Evolutionary conservation across 1,140 invertebrate species (phyloP), one percentile per base, ranked within the genome.

Genomic region (Euura saliciscinereae): DNA sequence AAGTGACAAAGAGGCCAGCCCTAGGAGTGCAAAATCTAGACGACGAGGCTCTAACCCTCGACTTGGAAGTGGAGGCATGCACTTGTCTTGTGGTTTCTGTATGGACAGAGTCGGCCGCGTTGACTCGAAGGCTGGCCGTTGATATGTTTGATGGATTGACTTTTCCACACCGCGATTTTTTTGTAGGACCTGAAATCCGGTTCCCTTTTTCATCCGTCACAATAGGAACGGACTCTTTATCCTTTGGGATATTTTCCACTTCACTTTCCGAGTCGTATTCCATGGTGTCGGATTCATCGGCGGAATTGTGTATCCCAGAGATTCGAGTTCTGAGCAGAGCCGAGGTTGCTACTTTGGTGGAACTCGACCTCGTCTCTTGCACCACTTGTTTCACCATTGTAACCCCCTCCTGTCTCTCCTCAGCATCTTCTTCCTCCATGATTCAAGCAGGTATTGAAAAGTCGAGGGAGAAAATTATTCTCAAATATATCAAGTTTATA

Each of bases 1-100:
- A 81, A 76, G 89, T 88, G 7, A 88, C 88, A 43, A 90, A 88
- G 8, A 90, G 83, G 66, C 89, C 89, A 59, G 89, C 82, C 67
- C 89, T 86, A 44, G 87, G 86, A 74, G 83, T 87, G 65, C 87
- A 84, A 71, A 86, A 85, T 45, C 84, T 83, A 66, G 85, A 67
- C 28, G 66, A 42, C 7, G 28, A 8, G 42, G 28, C 51, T n/a
- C 13, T 59, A 8, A n/a, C 51, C 51, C 13, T 59, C 13, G 51
- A 59, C 84, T n/a, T 82, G 84, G 59, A 85, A 66, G 28, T 72
- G 84, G 43, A 77, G 6, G 88, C 88, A 73, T 86, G 86, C 28
- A 76, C 67, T 78, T 73, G 45, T 69, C 85, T 72, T 74, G 82
- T 79, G 46, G 65, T 74, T 75, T 69, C 8, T 76, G 75, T 10